A percentile compares a stretch with the other conserved stretches of the same genome.
Conservation (phyloP, 2,113 vertebrate genomes). For the Xiphophorus couchianus region DNA sequence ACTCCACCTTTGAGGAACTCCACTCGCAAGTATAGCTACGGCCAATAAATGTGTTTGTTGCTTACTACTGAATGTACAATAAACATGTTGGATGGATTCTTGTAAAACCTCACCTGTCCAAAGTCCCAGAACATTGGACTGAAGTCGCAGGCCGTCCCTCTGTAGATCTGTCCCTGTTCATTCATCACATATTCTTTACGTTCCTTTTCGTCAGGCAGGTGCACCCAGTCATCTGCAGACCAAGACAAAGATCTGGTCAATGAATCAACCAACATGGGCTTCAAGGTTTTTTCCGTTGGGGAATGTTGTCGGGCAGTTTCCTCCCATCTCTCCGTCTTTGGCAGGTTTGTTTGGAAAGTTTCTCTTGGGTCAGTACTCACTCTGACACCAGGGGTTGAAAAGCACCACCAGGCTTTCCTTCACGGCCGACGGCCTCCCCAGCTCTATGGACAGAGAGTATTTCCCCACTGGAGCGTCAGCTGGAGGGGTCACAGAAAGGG, state of each 20-base stretch:
- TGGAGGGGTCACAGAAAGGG: conserved; percentile 1
- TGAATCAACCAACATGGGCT: background rate
- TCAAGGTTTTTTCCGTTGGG: background rate
- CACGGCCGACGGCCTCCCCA: accelerated
- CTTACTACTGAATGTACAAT: background rate
- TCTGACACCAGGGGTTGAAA: conserved; percentile 32
- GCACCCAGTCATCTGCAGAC: background rate
- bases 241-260: background rate
- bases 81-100: background rate
- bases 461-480: conserved; percentile 13
- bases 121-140: background rate
- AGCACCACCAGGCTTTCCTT: conserved; percentile 22
- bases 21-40: too few species aligned
- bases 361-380: background rate
- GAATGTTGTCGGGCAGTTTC: background rate
- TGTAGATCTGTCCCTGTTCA: background rate
- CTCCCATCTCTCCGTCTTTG: background rate
- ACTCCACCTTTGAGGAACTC: too few species aligned
- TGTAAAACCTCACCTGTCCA: conserved; percentile 1
- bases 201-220: background rate
- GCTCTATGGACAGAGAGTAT: background rate
- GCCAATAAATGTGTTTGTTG: too few species aligned
- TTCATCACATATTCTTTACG: conserved; percentile 12
- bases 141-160: background rate
- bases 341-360: background rate